Base-by-base conservation (phyloP, 2,888 invertebrate genomes). In the Pandemis corylana region DNA sequence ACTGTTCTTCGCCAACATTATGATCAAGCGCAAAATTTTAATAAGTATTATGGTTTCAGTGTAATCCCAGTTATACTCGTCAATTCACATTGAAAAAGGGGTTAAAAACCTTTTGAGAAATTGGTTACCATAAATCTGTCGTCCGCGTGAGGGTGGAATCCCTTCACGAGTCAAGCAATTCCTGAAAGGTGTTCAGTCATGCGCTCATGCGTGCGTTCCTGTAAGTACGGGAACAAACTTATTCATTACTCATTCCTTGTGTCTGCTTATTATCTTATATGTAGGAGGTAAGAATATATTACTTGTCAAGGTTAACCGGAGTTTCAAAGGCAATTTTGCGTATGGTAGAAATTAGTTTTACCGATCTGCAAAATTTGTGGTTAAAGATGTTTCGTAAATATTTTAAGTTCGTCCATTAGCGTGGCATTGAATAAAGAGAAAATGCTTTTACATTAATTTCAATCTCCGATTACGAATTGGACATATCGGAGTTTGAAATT, bases 121-220 rank as follows among this genome's bases (percentile, higher is more conserved):
- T 87, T 76, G 81, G 77, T 76, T 77, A 72, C 76, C 84, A 89
- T 89, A 84, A 87, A 89, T 90, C 85, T 80, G 80, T 82, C 77
- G 80, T 78, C 76, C 79, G 78, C 80, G 86, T 86, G 82, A 85
- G 87, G 84, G 87, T 75, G 77, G 77, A 83, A 85, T 85, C 82
- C 81, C 78, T 83, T 85, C 78, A 82, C 80, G 85, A 89, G 89
- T 87, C 85, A 85, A 85, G 84, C 83, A 82, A 85, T 86, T 86
- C 83, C 74, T 80, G 80, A 65, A 79, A 83, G 83, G 82, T 85
- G 82, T 85, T 88, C 81, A 78, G 82, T 87, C 84, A 86, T 83
- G 80, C 80, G 76, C 75, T 76, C 76, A 75, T 72, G 77, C 79
- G 80, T 81, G 81, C 81, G 78, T 84, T 82, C 82, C 81, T 79